These are phyloP conservation scores for Liolophura sinensis DNA, from an alignment of 1,140 invertebrate genomes.

Conservation along the genomic window DNA sequence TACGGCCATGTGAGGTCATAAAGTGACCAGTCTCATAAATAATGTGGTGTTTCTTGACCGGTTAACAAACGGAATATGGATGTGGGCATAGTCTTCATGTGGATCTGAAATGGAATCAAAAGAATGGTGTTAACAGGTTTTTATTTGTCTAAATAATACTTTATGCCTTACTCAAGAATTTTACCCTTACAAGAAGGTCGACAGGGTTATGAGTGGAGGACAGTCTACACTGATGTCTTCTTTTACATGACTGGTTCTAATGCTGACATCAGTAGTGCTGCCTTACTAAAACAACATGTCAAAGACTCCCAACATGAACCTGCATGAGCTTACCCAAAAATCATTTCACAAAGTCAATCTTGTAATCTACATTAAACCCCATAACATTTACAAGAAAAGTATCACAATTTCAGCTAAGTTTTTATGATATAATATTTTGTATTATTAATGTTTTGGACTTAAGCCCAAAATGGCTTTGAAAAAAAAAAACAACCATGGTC, in stretches of 20 bases:
- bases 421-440: too few species aligned
- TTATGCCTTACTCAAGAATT: too few species aligned
- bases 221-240: neutral
- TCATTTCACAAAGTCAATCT: too few species aligned
- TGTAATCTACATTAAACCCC: too few species aligned
- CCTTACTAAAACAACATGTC: neutral
- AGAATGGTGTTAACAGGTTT: slow-evolving; percentile 5
- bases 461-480: too few species aligned
- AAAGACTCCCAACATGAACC: neutral
- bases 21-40: slow-evolving; percentile 66
- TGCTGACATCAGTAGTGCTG: neutral
- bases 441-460: too few species aligned
- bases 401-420: too few species aligned
- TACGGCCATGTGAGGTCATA: too few species aligned
- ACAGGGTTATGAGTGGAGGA: neutral
- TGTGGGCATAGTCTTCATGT: slow-evolving; percentile 99
- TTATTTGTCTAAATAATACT: too few species aligned
- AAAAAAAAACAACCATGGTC: too few species aligned
- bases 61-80: slow-evolving; percentile 99
- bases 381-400: too few species aligned
- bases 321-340: too few species aligned
- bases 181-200: neutral
- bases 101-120: slow-evolving; percentile 74
- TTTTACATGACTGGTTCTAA: neutral
- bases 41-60: slow-evolving; percentile 98